Conservation (phyloP, 2,797 vertebrate genomes). For the Clarias pachynema region DNA sequence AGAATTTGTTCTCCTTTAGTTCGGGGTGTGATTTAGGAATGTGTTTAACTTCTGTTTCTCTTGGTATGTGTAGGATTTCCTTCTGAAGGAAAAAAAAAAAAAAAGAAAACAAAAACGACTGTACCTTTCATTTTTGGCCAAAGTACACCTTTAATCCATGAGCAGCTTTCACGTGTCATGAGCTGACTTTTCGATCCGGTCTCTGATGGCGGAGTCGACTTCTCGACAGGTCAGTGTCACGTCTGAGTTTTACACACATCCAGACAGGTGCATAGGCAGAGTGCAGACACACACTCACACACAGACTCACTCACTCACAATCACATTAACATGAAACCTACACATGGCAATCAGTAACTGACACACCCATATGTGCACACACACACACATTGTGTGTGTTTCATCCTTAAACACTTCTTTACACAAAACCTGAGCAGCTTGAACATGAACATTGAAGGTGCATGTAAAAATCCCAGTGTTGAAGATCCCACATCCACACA, state of each 20-base stretch:
- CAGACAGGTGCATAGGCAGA: conserved; percentile 43
- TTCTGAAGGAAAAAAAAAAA: too few relatives aligned
- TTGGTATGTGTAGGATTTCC: too few relatives aligned
- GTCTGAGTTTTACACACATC: conserved; percentile 19
- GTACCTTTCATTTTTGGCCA: conserved; percentile 3
- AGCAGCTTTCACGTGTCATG: conserved; percentile 22
- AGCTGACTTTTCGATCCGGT: not conserved
- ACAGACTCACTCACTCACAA: not conserved
- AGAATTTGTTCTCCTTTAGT: not conserved
- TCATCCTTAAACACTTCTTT: conserved; percentile 37
- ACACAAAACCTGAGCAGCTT: conserved; percentile 58
- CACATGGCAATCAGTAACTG: not conserved
- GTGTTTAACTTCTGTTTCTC: not conserved
- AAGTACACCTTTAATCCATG: not conserved
- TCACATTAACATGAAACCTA: not conserved
- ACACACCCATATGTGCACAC: not conserved
- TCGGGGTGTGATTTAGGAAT: not conserved
- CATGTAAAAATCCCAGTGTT: conserved; percentile 54
- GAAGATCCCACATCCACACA: not conserved
- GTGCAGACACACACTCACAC: conserved; percentile 29
- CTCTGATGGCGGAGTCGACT: not conserved
- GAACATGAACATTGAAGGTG: conserved; percentile 43
- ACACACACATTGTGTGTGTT: not conserved
- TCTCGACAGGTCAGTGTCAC: not conserved
- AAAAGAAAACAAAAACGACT: not conserved